phyloP scores from a whole-genome alignment of 2,113 vertebrate species.

The Melierax canorus region DNA sequence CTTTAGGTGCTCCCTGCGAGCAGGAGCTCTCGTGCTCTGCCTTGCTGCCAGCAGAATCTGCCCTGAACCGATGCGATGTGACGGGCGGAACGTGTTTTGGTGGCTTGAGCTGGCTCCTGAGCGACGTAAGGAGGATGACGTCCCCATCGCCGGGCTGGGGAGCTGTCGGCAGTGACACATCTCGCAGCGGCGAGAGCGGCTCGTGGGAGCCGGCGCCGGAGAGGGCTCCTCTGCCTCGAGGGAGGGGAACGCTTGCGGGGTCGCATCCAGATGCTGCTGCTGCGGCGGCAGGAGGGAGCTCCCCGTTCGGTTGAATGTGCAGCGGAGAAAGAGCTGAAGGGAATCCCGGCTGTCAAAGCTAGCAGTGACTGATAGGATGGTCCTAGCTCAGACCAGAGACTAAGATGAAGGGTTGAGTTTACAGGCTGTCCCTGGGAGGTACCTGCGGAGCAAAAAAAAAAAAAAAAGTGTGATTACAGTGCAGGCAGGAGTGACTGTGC shows the following conservation, averaged over 20 bases:
- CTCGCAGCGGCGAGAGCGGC: fast-evolving
- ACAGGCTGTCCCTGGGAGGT: not conserved
- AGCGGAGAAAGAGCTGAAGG: not conserved
- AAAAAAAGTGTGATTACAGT: not conserved
- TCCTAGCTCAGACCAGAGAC: not conserved
- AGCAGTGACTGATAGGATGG: not conserved
- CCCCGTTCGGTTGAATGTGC: fast-evolving
- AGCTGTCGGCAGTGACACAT: not conserved
- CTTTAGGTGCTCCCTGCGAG: not conserved
- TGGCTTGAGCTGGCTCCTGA: not conserved
- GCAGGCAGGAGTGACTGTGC: not conserved
- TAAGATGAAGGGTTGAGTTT: not conserved
- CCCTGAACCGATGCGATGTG: fast-evolving
- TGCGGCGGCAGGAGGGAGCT: not conserved
- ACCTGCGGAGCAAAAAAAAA: not conserved
- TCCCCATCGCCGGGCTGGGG: fast-evolving
- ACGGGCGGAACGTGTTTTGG: not conserved
- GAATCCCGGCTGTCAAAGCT: not conserved
- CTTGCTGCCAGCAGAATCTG: not conserved
- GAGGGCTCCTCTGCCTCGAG: not conserved
- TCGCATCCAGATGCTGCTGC: not conserved
- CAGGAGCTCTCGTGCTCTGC: not conserved
- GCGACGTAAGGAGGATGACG: not conserved
- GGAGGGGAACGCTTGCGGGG: not conserved
- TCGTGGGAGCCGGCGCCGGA: fast-evolving